Percentiles rank a stretch among this genome's conserved stretches.
Evolutionary conservation across 2,888 invertebrate species (phyloP).

Genomic region (Lepidochitona cinerea): DNA sequence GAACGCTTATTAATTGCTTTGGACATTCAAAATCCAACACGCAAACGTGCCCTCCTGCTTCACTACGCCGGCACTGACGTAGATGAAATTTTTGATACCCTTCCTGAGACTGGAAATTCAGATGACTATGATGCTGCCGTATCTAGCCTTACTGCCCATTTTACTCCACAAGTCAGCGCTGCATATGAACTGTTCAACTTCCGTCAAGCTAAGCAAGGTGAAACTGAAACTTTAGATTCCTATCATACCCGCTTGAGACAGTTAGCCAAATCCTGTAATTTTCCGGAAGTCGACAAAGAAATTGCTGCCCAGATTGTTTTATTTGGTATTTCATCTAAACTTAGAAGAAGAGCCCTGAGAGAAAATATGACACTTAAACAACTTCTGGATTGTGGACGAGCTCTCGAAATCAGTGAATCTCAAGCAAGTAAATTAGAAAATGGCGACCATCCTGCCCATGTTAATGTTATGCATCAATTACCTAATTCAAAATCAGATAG

Average conservation of each 20-base stretch:
- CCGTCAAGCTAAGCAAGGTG: constrained; percentile 1
- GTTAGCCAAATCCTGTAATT: background rate
- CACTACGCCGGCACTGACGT: constrained; percentile 12
- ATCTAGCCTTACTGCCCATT: background rate
- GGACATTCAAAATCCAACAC: background rate
- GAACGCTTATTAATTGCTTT: constrained; percentile 12
- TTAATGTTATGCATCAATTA: background rate
- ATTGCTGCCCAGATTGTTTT: constrained; percentile 9
- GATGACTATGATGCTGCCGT: constrained; percentile 3
- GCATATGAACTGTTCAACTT: constrained; percentile 8
- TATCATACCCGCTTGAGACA: constrained; percentile 12
- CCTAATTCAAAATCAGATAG: too few relatives aligned
- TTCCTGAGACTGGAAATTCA: constrained; percentile 4
- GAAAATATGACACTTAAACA: background rate
- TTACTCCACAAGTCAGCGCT: constrained; percentile 8
- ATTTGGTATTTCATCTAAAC: background rate
- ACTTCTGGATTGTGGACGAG: constrained; percentile 10
- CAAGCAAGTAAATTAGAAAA: constrained; percentile 4
- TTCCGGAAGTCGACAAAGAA: too few relatives aligned
- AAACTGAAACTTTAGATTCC: constrained; percentile 13
- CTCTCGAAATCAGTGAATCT: constrained; percentile 1
- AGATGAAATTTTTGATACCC: constrained; percentile 11
- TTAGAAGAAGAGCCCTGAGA: constrained; percentile 6
- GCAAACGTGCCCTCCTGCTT: constrained; percentile 8
- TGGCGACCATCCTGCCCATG: background rate